These are phyloP conservation scores for Gephyroberyx darwinii DNA, from an alignment of 2,797 vertebrate species.

Conservation along the genomic window DNA sequence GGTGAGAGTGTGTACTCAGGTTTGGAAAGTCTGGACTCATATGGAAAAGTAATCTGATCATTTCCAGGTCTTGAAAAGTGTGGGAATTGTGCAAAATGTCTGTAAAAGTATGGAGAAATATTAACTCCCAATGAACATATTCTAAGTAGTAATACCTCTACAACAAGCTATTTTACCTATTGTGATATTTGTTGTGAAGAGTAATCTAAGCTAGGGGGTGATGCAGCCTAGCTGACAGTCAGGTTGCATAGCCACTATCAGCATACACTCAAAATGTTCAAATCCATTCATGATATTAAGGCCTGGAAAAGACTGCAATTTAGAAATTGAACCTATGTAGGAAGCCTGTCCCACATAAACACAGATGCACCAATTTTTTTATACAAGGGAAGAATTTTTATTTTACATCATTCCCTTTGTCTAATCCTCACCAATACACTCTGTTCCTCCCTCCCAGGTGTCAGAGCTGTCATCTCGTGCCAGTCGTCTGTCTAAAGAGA, in stretches of 20 bases:
- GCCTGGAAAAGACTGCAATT: not conserved
- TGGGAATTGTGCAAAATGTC: not conserved
- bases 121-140: too few relatives aligned
- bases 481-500: slow-evolving; percentile 81
- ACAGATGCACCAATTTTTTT: not conserved
- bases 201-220: too few relatives aligned
- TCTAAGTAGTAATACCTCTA: too few relatives aligned
- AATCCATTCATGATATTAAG: not conserved
- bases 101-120: not conserved
- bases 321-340: not conserved
- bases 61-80: not conserved
- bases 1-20: not conserved
- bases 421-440: not conserved
- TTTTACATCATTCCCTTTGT: not conserved
- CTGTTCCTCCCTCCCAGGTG: slow-evolving; percentile 65
- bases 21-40: not conserved
- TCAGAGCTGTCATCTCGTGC: slow-evolving; percentile 67
- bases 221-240: too few relatives aligned
- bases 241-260: too few relatives aligned
- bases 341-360: not conserved
- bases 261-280: not conserved
- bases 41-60: not conserved
- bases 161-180: too few relatives aligned
- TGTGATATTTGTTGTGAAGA: too few relatives aligned
- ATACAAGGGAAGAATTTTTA: not conserved